Evolutionary conservation across 2,797 vertebrate genomes (phyloP), one percentile per base, ranked within the genome.

Genomic region (Chelon auratus): DNA sequence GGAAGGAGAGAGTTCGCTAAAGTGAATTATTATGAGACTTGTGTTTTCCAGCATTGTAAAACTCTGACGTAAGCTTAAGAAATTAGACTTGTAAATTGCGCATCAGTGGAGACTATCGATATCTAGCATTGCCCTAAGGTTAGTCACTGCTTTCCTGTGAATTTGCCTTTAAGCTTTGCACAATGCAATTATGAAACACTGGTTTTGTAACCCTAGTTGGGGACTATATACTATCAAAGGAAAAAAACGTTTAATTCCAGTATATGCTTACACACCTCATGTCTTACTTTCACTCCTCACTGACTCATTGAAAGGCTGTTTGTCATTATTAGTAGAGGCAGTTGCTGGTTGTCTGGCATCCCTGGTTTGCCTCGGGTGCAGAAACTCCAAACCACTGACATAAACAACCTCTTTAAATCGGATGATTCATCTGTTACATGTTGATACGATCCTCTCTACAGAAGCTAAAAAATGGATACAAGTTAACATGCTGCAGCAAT

Each of bases 301-400:
- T 83, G 85, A 83, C 73, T 92, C 83, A 81, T 62, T 83, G 69
- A 80, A 56, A 72, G 75, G 71, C 80, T 83, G 89, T 91, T 91
- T 87, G 80, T 83, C 87, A 89, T 90, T 88, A 90, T 89, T 87
- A 88, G 70, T 5, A 51, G 48, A 89, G 85, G 84, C 86, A 77
- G 89, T 89, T 89, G 85, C 82, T 84, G 17, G 83, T 83, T 86
- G 82, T 87, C 86, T 90, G 89, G 79, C 78, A 84, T 91, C 90
- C 88, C 84, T 79, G 78, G 83, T 91, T 91, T 24, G 88, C 91
- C 92, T 68, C 72, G 73, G 90, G 92, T 86, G 90, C 78, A 88
- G 92, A 93, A 92, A 93, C 92, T 91, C 82, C 75, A 84, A 90
- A 89, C 82, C 87, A 73, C 88, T 71, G 85, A 90, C 82, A 91